Percentiles rank a stretch among this genome's conserved stretches.
Conservation (phyloP, 2,888 invertebrate genomes). For the Ophioninae sp. region DNA sequence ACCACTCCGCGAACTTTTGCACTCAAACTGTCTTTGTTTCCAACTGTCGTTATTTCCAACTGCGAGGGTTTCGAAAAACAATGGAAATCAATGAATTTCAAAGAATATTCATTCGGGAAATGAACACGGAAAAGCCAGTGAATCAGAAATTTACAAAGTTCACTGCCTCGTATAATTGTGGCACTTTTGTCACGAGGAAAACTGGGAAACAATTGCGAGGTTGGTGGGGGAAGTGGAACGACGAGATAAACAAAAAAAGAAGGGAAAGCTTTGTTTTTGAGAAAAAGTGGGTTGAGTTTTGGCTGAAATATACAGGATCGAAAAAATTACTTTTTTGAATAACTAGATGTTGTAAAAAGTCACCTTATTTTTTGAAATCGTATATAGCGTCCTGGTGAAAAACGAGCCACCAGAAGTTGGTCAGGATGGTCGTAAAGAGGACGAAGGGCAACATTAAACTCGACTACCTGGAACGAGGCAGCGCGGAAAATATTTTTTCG, state of each 20-base stretch:
- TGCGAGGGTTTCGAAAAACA: slow-evolving; percentile 13
- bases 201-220: not conserved
- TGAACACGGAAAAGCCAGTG: not conserved
- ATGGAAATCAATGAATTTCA: slow-evolving; percentile 14
- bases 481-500: slow-evolving; percentile 7
- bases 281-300: not conserved
- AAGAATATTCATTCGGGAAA: slow-evolving; percentile 3
- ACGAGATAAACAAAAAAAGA: too few relatives aligned
- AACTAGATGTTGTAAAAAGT: not conserved
- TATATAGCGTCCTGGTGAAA: not conserved
- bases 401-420: slow-evolving; percentile 32
- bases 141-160: slow-evolving; percentile 23
- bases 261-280: not conserved
- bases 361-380: too few relatives aligned
- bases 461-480: slow-evolving; percentile 12
- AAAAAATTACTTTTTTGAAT: not conserved
- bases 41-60: not conserved
- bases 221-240: too few relatives aligned
- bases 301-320: not conserved
- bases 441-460: slow-evolving; percentile 30
- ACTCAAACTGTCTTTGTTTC: slow-evolving; percentile 34
- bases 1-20: slow-evolving; percentile 18
- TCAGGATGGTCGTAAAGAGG: slow-evolving; percentile 20
- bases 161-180: slow-evolving; percentile 6
- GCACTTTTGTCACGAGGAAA: slow-evolving; percentile 1